A percentile compares a stretch with the other conserved stretches of the same genome.
phyloP scores from a whole-genome alignment of 2,797 vertebrate genomes.

The Merluccius polli region DNA sequence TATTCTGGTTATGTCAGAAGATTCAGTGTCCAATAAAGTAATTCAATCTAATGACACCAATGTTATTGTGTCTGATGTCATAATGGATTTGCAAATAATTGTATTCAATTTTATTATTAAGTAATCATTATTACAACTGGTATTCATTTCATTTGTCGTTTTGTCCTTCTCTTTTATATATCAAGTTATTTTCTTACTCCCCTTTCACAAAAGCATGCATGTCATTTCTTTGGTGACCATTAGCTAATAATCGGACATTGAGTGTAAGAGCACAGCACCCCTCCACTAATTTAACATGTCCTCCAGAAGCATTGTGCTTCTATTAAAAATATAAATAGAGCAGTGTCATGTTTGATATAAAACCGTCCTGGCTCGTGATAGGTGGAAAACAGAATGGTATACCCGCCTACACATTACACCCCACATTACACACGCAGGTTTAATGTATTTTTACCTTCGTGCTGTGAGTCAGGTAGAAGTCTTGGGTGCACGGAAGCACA shows the following conservation, averaged over 20 bases:
- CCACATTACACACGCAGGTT: neutral
- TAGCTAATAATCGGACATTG: neutral
- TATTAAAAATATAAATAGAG: neutral
- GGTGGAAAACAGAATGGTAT: neutral
- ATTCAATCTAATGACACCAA: neutral
- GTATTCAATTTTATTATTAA: neutral
- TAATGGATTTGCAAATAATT: neutral
- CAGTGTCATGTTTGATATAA: neutral
- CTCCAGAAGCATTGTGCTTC: neutral
- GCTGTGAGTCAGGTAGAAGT: slow-evolving; percentile 82
- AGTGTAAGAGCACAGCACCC: neutral
- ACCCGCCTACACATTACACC: neutral
- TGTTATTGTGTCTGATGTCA: neutral
- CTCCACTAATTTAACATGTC: neutral
- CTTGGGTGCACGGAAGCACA: slow-evolving; percentile 78
- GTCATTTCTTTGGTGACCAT: neutral
- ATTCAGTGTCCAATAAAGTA: neutral
- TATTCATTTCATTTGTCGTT: neutral
- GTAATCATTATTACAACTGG: neutral
- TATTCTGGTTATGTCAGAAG: neutral
- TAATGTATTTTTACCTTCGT: slow-evolving; percentile 74
- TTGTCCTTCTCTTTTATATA: too few species aligned
- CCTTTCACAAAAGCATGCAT: too few species aligned
- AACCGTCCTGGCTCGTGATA: neutral
- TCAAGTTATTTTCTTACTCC: too few species aligned